Conservation (phyloP, 2,797 vertebrate genomes). For the Phrynocephalus forsythii region DNA sequence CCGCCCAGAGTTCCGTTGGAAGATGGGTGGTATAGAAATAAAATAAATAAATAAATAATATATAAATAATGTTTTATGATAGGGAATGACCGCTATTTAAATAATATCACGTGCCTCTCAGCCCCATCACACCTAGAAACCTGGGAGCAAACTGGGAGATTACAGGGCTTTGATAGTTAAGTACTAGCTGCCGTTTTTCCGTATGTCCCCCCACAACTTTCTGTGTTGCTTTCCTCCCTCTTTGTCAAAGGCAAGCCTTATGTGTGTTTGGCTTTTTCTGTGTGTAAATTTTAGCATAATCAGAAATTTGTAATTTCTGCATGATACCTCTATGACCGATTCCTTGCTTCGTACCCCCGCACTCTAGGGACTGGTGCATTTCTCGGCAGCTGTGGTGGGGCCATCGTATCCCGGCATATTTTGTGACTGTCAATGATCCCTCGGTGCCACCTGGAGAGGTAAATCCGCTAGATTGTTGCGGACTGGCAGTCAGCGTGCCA, state of each 20-base stretch:
- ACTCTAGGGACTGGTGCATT: constrained; percentile 91
- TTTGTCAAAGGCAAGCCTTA: not conserved
- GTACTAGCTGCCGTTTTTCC: too few species aligned
- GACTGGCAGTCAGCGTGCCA: too few species aligned
- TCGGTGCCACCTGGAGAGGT: constrained; percentile 52
- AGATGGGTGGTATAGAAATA: too few species aligned
- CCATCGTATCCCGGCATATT: constrained; percentile 93
- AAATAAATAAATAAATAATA: too few species aligned
- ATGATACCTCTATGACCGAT: not conserved
- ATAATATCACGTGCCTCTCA: not conserved
- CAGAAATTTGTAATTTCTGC: not conserved
- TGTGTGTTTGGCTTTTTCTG: not conserved
- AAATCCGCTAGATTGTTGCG: not conserved
- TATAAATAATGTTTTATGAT: not conserved
- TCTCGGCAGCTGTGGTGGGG: constrained; percentile 97
- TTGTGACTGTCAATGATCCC: constrained; percentile 83
- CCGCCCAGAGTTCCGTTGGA: too few species aligned
- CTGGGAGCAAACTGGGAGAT: too few species aligned
- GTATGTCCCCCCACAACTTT: too few species aligned
- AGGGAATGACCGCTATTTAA: not conserved
- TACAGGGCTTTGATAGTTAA: too few species aligned
- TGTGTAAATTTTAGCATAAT: not conserved
- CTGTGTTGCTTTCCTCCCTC: not conserved
- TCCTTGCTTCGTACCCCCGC: not conserved
- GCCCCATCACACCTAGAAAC: too few species aligned